phyloP scores from a whole-genome alignment of 2,797 vertebrate genomes.

The Glyptemys insculpta region DNA sequence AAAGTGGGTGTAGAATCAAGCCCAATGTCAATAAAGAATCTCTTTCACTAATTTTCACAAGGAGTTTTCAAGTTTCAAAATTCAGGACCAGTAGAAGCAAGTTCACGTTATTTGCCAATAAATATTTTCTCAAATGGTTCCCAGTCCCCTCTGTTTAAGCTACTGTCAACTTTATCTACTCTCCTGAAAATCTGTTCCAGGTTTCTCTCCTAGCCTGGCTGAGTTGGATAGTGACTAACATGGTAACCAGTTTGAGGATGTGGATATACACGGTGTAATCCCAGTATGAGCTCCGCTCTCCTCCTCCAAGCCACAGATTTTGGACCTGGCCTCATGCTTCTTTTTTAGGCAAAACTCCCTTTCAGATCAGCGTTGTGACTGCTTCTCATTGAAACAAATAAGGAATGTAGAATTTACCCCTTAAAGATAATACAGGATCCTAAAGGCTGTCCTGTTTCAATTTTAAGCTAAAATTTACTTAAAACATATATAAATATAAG shows the following conservation, averaged over 20 bases:
- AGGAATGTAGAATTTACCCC: background rate
- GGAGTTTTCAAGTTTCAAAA: background rate
- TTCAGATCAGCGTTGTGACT: background rate
- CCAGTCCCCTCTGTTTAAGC: background rate
- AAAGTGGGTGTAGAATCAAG: background rate
- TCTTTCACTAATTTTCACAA: background rate
- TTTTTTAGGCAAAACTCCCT: background rate
- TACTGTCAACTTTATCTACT: background rate
- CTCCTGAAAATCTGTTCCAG: background rate
- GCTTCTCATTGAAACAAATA: background rate
- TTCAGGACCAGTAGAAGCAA: background rate
- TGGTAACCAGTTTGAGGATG: background rate
- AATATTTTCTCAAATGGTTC: background rate
- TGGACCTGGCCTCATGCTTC: background rate
- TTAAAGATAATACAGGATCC: background rate
- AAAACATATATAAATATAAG: background rate
- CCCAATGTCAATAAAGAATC: background rate
- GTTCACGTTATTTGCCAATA: background rate
- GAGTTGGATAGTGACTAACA: background rate
- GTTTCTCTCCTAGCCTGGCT: background rate
- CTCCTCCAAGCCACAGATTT: background rate
- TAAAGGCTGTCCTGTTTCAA: constrained; percentile 9
- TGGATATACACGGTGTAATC: background rate
- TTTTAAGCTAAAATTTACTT: background rate
- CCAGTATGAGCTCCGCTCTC: background rate